These are phyloP conservation scores for Acleris cristana DNA, from an alignment of 2,888 invertebrate species.

Conservation along the genomic window DNA sequence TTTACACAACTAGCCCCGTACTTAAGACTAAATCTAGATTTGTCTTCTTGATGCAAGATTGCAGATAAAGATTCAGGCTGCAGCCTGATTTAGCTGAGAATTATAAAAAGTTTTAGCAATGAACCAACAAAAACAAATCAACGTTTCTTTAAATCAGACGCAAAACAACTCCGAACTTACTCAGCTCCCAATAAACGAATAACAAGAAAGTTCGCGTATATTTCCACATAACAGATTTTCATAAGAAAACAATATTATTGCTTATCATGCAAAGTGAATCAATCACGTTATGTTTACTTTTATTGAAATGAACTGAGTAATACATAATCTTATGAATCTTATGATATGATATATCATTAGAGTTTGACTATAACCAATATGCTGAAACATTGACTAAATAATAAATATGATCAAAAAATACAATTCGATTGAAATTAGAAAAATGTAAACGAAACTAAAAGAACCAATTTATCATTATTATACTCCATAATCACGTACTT, in stretches of 20 bases:
- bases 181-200: slow-evolving; percentile 8
- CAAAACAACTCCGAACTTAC: slow-evolving; percentile 3
- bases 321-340: too few relatives aligned
- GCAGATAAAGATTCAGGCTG: too few relatives aligned
- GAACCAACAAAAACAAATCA: neutral
- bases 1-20: too few relatives aligned
- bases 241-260: slow-evolving; percentile 29
- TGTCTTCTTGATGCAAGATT: too few relatives aligned
- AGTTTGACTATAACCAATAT: neutral
- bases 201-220: slow-evolving; percentile 6
- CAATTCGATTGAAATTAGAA: neutral
- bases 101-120: neutral
- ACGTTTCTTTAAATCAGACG: neutral
- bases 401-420: too few relatives aligned
- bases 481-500: too few relatives aligned
- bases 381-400: neutral
- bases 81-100: too few relatives aligned
- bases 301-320: slow-evolving; percentile 21
- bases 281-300: slow-evolving; percentile 30
- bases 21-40: too few relatives aligned
- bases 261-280: slow-evolving; percentile 34
- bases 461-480: too few relatives aligned
- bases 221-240: slow-evolving; percentile 29
- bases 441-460: neutral
- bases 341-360: too few relatives aligned